Conservation (phyloP, 2,888 invertebrate genomes). For the Dolichomitus sp. region DNA sequence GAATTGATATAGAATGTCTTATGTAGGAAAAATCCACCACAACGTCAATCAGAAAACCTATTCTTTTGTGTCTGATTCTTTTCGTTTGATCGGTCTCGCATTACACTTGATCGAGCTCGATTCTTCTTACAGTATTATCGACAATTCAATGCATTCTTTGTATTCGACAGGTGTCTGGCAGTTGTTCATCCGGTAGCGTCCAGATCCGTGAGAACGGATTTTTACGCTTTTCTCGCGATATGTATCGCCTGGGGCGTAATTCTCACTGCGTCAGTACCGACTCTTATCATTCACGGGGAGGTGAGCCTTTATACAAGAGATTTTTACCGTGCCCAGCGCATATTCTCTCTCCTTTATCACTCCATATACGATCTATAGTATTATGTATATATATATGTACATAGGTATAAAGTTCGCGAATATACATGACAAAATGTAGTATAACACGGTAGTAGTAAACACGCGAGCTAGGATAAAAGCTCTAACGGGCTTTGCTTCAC, state of each 20-base stretch:
- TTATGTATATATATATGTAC: neutral
- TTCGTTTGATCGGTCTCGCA: neutral
- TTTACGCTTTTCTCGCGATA: constrained; percentile 93
- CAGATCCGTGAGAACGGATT: constrained; percentile 94
- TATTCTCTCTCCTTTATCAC: constrained; percentile 26
- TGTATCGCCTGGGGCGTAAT: constrained; percentile 94
- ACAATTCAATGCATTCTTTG: constrained; percentile 75
- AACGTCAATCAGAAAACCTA: too few species aligned
- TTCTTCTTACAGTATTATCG: neutral
- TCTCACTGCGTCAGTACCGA: constrained; percentile 92
- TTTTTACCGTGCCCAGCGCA: constrained; percentile 48
- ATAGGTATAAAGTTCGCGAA: neutral
- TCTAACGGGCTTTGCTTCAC: constrained; percentile 29
- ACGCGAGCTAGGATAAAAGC: constrained; percentile 45
- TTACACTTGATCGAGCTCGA: neutral
- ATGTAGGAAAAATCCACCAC: too few species aligned
- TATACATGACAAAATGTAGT: neutral
- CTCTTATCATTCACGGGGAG: constrained; percentile 92
- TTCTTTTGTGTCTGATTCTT: too few species aligned
- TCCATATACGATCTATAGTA: neutral
- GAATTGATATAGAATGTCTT: too few species aligned
- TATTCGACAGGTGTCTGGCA: constrained; percentile 90
- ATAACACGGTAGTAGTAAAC: constrained; percentile 21
- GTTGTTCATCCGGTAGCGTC: constrained; percentile 97
- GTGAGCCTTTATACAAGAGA: constrained; percentile 87